Conservation (phyloP, 2,888 invertebrate species). For the Timandra comae region DNA sequence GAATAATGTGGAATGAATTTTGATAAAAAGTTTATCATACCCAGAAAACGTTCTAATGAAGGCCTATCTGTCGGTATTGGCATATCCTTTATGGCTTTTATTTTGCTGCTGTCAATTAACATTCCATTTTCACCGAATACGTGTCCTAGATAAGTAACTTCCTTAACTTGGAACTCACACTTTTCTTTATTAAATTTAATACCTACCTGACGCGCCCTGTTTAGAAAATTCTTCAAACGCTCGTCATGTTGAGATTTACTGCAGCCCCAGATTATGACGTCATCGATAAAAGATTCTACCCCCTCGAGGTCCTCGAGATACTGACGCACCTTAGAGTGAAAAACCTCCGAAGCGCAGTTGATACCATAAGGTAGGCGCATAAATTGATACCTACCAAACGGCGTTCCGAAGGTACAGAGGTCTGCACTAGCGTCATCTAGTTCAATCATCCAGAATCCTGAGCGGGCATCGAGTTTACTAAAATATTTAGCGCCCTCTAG, state of each 20-base stretch:
- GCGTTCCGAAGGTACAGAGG: too few species aligned
- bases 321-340: constrained; percentile 15
- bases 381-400: constrained; percentile 16
- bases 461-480: constrained; percentile 15
- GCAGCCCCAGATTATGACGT: constrained; percentile 16
- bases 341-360: constrained; percentile 19
- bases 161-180: constrained; percentile 10
- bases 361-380: constrained; percentile 21
- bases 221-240: constrained; percentile 11
- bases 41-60: constrained; percentile 17
- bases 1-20: constrained; percentile 17
- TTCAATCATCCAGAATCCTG: constrained; percentile 19
- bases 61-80: constrained; percentile 11
- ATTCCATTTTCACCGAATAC: constrained; percentile 16
- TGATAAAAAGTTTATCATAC: constrained; percentile 13
- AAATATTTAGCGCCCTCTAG: constrained; percentile 5
- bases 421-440: constrained; percentile 19
- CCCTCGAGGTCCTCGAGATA: constrained; percentile 15
- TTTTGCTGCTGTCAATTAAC: constrained; percentile 11
- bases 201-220: constrained; percentile 11
- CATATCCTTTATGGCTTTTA: constrained; percentile 19
- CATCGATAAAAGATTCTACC: constrained; percentile 15
- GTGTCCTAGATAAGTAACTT: constrained; percentile 20
- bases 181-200: constrained; percentile 20
- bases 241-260: constrained; percentile 14